Evolutionary conservation across 2,797 vertebrate genomes (phyloP).

Genomic region (Kryptopterus vitreolus): DNA sequence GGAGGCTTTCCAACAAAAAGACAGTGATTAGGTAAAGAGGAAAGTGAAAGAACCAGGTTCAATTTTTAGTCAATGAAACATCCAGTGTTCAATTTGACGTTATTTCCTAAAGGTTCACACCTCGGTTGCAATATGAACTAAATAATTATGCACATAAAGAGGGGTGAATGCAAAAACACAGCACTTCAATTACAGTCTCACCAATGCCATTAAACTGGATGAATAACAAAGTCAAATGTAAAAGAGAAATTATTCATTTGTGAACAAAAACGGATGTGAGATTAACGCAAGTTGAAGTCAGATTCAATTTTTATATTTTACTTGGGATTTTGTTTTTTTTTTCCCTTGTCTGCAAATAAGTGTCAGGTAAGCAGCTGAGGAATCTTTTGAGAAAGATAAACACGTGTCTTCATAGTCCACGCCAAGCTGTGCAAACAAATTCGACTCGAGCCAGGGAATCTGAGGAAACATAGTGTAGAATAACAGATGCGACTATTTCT

Average conservation of each 20-base stretch:
- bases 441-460: not conserved
- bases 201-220: not conserved
- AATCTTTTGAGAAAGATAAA: slow-evolving; percentile 1
- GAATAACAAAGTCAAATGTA: not conserved
- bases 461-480: not conserved
- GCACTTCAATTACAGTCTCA: not conserved
- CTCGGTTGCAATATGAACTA: too few species aligned
- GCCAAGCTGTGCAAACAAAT: slow-evolving; percentile 8
- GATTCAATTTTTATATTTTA: too few species aligned
- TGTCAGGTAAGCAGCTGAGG: slow-evolving; percentile 3
- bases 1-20: not conserved
- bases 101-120: not conserved
- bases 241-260: too few species aligned
- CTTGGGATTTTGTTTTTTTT: too few species aligned
- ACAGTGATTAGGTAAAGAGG: not conserved
- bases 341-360: not conserved
- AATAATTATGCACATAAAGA: too few species aligned
- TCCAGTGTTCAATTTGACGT: not conserved
- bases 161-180: too few species aligned
- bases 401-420: not conserved
- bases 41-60: not conserved
- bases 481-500: not conserved
- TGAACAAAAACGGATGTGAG: not conserved
- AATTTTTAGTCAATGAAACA: not conserved
- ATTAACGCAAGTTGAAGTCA: too few species aligned